Evolutionary conservation across 2,797 vertebrate genomes (phyloP), one percentile per base, ranked within the genome.

Genomic region (Hippopotamyrus pictus): DNA sequence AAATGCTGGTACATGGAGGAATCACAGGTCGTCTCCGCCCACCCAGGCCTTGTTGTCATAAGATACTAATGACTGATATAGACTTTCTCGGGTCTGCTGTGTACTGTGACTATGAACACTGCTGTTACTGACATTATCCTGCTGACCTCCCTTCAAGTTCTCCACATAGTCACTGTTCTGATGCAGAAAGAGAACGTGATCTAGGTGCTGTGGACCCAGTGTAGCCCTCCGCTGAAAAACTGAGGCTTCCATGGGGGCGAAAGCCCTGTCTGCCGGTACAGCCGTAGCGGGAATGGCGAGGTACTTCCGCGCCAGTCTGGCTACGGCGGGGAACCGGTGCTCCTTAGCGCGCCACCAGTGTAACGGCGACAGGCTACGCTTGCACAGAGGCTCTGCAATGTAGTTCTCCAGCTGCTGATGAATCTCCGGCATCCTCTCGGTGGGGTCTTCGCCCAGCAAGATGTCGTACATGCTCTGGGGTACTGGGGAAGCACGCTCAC

Each of bases 331-430:
- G 90, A 96, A 96, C 2, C 95, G 94, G 0, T 92, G 94, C 62
- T 94, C 93, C 25, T 95, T 95, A 73, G 82, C 91, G 4, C 92
- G 92, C 95, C 95, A 96, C 95, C 95, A 96, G n/a, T 92, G 88
- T 62, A 96, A 89, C 0, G 95, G 95, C 7, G 94, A 91, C 1
- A 94, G 91, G 92, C 93, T 94, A 0, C 95, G 94, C 65, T 93
- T 95, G 90, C 94, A 95, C 12, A 96, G 92, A 0, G 95, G 95
- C 50, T 96, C 95, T 3, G 94, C 94, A 0, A 96, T 93, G 90
- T 96, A 96, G 88, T 95, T 95, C 65, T 96, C 95, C 90, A 96
- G 90, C 53, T 96, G 94, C 79, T 94, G 95, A 57, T 95, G 95
- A 54, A 95, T 94, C 90, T 96, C 95, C 0, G 95, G 95, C 94